These are phyloP conservation scores for Pseudonaja textilis DNA, from an alignment of 2,113 vertebrate genomes.

Conservation along the genomic window DNA sequence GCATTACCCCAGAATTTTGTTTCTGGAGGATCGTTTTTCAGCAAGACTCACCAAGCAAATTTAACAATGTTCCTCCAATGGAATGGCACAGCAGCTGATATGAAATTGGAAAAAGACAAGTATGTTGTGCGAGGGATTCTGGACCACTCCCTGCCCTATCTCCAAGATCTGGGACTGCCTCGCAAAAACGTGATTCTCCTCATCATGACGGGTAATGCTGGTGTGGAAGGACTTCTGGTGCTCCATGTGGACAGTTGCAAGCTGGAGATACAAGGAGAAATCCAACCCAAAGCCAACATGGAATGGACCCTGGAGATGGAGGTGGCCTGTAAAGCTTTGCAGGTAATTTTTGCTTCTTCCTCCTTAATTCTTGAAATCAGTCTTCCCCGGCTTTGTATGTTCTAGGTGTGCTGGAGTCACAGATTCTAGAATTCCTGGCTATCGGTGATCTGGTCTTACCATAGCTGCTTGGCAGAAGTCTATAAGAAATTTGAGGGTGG, in stretches of 20 bases:
- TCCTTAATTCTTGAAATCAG: neutral
- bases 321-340: slow-evolving; percentile 65
- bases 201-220: slow-evolving; percentile 43
- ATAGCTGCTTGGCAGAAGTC: slow-evolving; percentile 1
- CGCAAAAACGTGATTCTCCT: slow-evolving; percentile 56
- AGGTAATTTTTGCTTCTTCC: slow-evolving; percentile 39
- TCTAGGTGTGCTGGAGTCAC: neutral
- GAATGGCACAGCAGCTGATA: slow-evolving; percentile 59
- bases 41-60: slow-evolving; percentile 47
- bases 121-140: slow-evolving; percentile 63
- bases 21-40: slow-evolving; percentile 61
- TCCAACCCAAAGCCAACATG: slow-evolving; percentile 37
- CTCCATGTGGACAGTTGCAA: slow-evolving; percentile 72
- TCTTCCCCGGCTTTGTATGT: too few species aligned
- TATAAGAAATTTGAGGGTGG: neutral
- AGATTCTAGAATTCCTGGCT: neutral
- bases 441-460: neutral
- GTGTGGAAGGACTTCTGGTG: slow-evolving; percentile 54
- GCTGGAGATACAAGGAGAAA: slow-evolving; percentile 62
- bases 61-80: slow-evolving; percentile 64
- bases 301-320: slow-evolving; percentile 70
- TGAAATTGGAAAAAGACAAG: slow-evolving; percentile 61
- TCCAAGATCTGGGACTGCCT: slow-evolving; percentile 69
- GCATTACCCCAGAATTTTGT: slow-evolving; percentile 64
- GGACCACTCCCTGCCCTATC: slow-evolving; percentile 66